Evolutionary conservation across 2,888 invertebrate species (phyloP).

Genomic region (Entomobrya proxima): DNA sequence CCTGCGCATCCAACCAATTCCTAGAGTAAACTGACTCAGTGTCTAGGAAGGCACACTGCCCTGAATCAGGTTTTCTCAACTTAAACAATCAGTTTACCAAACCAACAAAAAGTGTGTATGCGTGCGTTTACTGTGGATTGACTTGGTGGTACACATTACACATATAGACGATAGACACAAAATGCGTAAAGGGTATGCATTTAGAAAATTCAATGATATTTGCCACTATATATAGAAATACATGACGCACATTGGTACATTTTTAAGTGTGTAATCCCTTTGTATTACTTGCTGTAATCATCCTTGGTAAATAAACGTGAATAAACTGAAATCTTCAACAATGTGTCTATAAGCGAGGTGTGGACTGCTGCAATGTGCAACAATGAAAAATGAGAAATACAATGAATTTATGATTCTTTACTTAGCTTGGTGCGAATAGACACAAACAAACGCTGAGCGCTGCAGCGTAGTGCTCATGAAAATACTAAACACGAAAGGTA

Average conservation of each 20-base stretch:
- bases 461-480: no score
- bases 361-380: background rate
- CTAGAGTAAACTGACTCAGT: conserved; percentile 43
- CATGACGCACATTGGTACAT: no score
- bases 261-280: no score
- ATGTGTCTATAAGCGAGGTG: background rate
- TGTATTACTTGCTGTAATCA: background rate
- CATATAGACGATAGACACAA: no score
- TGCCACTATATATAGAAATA: no score
- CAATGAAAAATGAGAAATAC: background rate
- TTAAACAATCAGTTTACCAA: background rate
- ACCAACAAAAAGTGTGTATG: background rate
- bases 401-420: no score
- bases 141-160: no score
- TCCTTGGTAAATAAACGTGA: background rate
- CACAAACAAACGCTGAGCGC: no score
- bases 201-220: no score
- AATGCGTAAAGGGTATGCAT: no score
- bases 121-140: background rate
- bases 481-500: no score
- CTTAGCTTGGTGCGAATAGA: no score
- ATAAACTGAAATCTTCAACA: background rate
- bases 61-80: conserved; percentile 53
- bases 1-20: conserved; percentile 48
- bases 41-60: conserved; percentile 53